Evolutionary conservation across 2,888 invertebrate species (phyloP).

Genomic region (Tenthredo distinguenda): DNA sequence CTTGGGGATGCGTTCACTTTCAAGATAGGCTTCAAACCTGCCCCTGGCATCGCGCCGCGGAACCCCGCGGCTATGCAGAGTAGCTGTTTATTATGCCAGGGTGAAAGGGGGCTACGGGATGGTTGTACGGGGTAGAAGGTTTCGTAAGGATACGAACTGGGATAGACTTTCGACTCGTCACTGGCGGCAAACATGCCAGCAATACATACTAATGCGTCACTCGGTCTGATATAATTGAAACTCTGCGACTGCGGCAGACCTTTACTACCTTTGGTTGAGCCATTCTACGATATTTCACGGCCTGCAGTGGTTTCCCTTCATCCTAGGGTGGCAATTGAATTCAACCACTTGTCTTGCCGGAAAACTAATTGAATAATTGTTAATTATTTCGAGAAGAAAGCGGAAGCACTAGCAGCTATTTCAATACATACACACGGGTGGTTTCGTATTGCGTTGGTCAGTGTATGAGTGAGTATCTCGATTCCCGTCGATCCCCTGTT

Average conservation of each 20-base stretch:
- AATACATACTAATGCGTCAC: slow-evolving; percentile 50
- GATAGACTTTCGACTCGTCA: slow-evolving; percentile 49
- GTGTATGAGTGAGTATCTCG: not conserved
- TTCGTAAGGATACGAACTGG: slow-evolving; percentile 44
- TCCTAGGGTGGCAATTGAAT: slow-evolving; percentile 11
- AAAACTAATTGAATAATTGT: slow-evolving; percentile 21
- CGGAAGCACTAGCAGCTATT: not conserved
- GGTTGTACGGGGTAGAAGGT: slow-evolving; percentile 14
- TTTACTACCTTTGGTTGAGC: slow-evolving; percentile 26
- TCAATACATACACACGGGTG: slow-evolving; percentile 4
- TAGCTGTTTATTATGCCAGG: slow-evolving; percentile 53
- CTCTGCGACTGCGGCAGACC: slow-evolving; percentile 38
- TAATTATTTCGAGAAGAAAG: not conserved
- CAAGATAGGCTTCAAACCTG: slow-evolving; percentile 25
- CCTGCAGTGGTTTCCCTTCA: slow-evolving; percentile 30
- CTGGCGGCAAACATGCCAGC: slow-evolving; percentile 45
- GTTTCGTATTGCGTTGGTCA: not conserved
- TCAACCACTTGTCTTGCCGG: slow-evolving; percentile 25
- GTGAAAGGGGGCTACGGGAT: slow-evolving; percentile 37
- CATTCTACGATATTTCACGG: not conserved
- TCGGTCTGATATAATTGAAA: slow-evolving; percentile 47
- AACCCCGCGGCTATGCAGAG: slow-evolving; percentile 55
- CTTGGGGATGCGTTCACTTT: slow-evolving; percentile 37
- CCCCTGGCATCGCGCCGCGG: slow-evolving; percentile 26
- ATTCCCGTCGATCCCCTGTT: not conserved